Evolutionary conservation across 2,797 vertebrate genomes (phyloP), one percentile per base, ranked within the genome.

Genomic region (Xerus rutilus): DNA sequence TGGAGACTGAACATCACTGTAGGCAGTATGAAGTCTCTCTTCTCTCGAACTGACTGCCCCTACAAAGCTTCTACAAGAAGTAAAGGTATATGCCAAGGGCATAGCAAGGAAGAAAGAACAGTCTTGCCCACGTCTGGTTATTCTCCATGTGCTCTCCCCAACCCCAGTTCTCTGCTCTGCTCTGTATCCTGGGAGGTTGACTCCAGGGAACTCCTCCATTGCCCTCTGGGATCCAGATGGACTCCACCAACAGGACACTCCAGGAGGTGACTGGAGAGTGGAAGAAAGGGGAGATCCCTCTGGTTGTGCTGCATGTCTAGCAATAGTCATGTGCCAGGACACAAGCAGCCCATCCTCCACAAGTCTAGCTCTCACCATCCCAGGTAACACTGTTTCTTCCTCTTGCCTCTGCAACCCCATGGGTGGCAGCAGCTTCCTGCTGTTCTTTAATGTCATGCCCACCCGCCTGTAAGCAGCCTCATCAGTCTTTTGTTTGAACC

Each of bases 1-100:
- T 96, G 95, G 96, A 95, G 97, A 86, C 96, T 94, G 95, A 97
- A 88, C 73, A 91, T 96, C 93, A 97, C 94, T 96, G 89, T 91
- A 97, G 96, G 93, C 96, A 96, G 52, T 18, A n/a, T 15, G 54
- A 35, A 54, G 91, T 13, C 23, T 39, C 83, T 90, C 74, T 73
- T 59, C 65, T 86, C 52, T 62, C 20, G 20, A 47, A n/a, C 45
- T 54, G 32, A 93, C 93, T 96, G 89, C 77, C 85, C 89, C 0
- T 45, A 18, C 0, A 82, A 83, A 94, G 93, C 91, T 97, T 96
- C 91, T 91, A 93, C 95, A 95, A 72, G 97, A 97, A 98, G 97
- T 94, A 35, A 62, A 83, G 25, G 2, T 64, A 4, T 25, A 65
- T 11, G 4, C 25, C 52, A 49, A 97, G 86, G 15, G 83, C 89